A percentile compares a stretch with the other conserved stretches of the same genome.
These are phyloP conservation scores for Coboldia fuscipes DNA, from an alignment of 1,140 invertebrate species.

Conservation along the genomic window DNA sequence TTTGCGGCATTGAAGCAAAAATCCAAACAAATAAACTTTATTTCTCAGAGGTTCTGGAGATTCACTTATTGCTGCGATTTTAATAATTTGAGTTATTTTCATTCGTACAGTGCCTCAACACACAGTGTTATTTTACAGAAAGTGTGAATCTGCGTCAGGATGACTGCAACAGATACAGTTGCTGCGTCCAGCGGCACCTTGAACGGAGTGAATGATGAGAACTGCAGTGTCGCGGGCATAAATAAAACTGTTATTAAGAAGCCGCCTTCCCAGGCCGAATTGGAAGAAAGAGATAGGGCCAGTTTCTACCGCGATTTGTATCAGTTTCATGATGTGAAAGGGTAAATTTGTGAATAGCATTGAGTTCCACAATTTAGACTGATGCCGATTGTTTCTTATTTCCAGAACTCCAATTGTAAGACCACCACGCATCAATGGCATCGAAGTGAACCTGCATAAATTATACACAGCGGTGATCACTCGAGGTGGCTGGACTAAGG, in stretches of 20 bases:
- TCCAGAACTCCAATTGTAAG: slow-evolving; percentile 54
- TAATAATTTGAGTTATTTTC: neutral
- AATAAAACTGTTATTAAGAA: neutral
- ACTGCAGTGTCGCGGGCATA: no score
- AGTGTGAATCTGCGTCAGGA: neutral
- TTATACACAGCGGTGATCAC: slow-evolving; percentile 78
- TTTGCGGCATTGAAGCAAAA: no score
- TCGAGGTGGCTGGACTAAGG: slow-evolving; percentile 81
- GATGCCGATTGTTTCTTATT: slow-evolving; percentile 10
- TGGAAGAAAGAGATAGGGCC: slow-evolving; percentile 44
- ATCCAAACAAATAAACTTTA: no score
- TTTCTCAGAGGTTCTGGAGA: no score
- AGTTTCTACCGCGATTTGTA: slow-evolving; percentile 57
- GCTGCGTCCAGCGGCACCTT: neutral
- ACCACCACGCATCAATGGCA: slow-evolving; percentile 62
- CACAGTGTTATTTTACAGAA: neutral
- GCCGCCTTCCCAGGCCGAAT: slow-evolving; percentile 28
- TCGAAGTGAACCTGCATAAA: slow-evolving; percentile 75
- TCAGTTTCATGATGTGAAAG: slow-evolving; percentile 64
- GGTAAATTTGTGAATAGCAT: slow-evolving; percentile 31
- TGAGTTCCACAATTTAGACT: slow-evolving; percentile 3
- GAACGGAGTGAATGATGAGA: no score
- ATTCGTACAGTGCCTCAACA: neutral
- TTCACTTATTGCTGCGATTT: neutral
- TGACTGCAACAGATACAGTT: neutral